Conservation (phyloP, 2,888 invertebrate species). For the Troglohyphantes excavatus region DNA sequence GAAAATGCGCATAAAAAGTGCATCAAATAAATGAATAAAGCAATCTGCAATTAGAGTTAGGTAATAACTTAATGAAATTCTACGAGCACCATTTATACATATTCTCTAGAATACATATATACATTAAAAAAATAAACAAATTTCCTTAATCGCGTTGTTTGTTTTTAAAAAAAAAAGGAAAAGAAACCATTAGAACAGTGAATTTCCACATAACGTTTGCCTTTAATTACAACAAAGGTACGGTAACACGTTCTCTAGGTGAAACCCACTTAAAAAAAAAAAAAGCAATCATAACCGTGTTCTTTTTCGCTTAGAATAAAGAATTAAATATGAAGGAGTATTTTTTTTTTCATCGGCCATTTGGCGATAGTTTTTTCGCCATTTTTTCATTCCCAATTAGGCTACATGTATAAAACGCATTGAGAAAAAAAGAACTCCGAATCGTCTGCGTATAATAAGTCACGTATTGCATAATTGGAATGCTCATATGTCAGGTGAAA, state of each 20-base stretch:
- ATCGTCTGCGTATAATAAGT: slow-evolving; percentile 64
- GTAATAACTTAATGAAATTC: slow-evolving; percentile 75
- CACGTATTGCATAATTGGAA: slow-evolving; percentile 74
- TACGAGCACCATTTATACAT: slow-evolving; percentile 42
- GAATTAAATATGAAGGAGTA: slow-evolving; percentile 65
- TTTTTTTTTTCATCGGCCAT: slow-evolving; percentile 29
- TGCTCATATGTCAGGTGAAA: slow-evolving; percentile 66
- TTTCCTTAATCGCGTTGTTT: slow-evolving; percentile 56
- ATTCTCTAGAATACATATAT: background rate
- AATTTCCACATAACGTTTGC: slow-evolving; percentile 57
- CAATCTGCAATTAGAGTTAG: slow-evolving; percentile 67
- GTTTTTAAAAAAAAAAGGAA: background rate
- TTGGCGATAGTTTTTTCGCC: slow-evolving; percentile 53
- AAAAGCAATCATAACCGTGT: slow-evolving; percentile 48
- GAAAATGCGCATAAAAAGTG: background rate
- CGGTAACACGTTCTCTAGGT: slow-evolving; percentile 45
- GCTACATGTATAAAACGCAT: slow-evolving; percentile 45
- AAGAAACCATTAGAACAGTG: slow-evolving; percentile 53
- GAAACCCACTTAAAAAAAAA: slow-evolving; percentile 8
- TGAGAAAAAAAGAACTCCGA: slow-evolving; percentile 36
- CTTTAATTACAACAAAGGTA: slow-evolving; percentile 35
- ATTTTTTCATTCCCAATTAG: slow-evolving; percentile 66
- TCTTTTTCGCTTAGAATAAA: slow-evolving; percentile 22
- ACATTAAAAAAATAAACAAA: slow-evolving; percentile 37
- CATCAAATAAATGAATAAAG: slow-evolving; percentile 64